Evolutionary conservation across 2,797 vertebrate genomes (phyloP).

Genomic region (Hozukius guyotensis): DNA sequence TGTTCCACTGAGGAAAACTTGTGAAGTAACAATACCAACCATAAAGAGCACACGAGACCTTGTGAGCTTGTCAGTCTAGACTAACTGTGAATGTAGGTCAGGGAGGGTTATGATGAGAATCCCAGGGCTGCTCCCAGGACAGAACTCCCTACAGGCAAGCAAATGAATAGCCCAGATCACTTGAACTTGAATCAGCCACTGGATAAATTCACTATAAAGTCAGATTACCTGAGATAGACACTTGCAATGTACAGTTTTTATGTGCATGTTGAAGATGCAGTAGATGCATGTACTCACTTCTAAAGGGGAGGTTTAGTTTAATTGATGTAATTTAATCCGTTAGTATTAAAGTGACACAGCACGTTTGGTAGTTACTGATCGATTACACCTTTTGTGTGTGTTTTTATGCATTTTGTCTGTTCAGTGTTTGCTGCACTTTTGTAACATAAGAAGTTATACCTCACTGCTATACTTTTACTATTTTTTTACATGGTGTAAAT

Average conservation of each 20-base stretch:
- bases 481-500: background rate
- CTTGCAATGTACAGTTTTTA: background rate
- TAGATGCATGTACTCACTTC: too few species aligned
- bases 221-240: background rate
- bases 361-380: background rate
- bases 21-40: background rate
- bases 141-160: background rate
- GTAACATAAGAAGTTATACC: background rate
- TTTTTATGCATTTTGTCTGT: background rate
- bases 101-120: constrained; percentile 67
- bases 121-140: constrained; percentile 49
- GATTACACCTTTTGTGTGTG: too few species aligned
- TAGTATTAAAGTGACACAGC: background rate
- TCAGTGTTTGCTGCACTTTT: background rate
- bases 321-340: background rate
- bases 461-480: background rate
- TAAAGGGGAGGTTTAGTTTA: too few species aligned
- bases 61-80: constrained; percentile 24
- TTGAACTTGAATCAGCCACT: background rate
- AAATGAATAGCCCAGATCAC: background rate
- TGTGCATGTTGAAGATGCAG: background rate
- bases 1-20: background rate
- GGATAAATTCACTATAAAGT: background rate
- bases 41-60: background rate
- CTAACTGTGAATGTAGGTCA: constrained; percentile 69